Percentiles rank a stretch among this genome's conserved stretches.
Conservation (phyloP, 2,888 invertebrate genomes). For the Apamea epomidion region DNA sequence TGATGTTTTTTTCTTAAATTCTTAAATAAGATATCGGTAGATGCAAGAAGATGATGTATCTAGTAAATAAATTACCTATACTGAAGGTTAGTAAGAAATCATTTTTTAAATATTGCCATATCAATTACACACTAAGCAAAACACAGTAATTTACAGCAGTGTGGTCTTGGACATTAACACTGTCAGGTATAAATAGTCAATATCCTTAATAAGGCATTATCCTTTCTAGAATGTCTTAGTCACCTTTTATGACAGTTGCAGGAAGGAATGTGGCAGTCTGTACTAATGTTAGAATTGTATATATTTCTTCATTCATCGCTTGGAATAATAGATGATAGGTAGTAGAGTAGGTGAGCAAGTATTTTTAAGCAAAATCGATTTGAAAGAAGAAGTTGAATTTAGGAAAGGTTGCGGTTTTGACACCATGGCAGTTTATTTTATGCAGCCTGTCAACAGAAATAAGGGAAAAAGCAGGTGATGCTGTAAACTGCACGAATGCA, state of each 20-base stretch:
- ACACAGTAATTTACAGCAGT: constrained; percentile 28
- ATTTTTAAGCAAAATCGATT: not conserved
- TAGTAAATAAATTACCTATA: constrained; percentile 15
- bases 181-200: constrained; percentile 30
- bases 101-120: constrained; percentile 43
- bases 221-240: constrained; percentile 56
- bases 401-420: not conserved
- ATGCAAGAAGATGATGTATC: not conserved
- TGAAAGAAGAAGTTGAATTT: not conserved
- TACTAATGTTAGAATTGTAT: constrained; percentile 14
- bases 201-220: constrained; percentile 55
- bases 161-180: constrained; percentile 8
- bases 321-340: not conserved
- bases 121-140: constrained; percentile 40
- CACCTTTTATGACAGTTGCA: constrained; percentile 51
- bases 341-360: not conserved
- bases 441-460: not conserved
- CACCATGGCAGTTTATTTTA: too few relatives aligned
- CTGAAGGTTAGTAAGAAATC: not conserved
- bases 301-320: not conserved
- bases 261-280: constrained; percentile 46
- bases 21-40: not conserved
- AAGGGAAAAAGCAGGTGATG: not conserved
- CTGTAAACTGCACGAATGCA: too few relatives aligned
- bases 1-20: not conserved